Evolutionary conservation across 2,888 invertebrate genomes (phyloP).

Genomic region (Platynereis dumerilii): DNA sequence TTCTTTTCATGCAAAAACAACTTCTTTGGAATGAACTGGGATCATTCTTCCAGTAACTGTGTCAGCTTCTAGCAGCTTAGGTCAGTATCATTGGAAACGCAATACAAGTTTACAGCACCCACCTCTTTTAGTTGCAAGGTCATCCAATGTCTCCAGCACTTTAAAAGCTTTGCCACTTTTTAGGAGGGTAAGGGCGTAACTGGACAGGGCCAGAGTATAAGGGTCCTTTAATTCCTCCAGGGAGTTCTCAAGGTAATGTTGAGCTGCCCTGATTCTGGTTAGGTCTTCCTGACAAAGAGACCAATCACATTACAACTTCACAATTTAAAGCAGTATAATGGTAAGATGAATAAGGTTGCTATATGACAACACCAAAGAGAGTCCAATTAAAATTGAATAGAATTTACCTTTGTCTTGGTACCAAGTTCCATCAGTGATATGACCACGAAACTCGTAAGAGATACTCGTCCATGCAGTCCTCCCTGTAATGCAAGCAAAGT

Average conservation of each 20-base stretch:
- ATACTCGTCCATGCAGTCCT: constrained; percentile 72
- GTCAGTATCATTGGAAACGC: too few species aligned
- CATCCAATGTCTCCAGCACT: constrained; percentile 21
- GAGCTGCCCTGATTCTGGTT: constrained; percentile 13
- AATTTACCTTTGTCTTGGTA: constrained; percentile 6
- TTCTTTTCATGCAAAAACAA: too few species aligned
- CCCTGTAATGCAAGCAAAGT: constrained; percentile 66
- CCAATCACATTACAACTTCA: too few species aligned
- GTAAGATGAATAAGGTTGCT: too few species aligned
- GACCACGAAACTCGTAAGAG: constrained; percentile 80
- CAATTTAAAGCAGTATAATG: too few species aligned
- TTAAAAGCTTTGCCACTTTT: constrained; percentile 18
- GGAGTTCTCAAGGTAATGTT: constrained; percentile 23
- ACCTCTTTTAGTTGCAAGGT: constrained; percentile 30
- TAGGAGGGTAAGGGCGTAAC: constrained; percentile 48
- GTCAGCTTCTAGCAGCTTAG: too few species aligned
- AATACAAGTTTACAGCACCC: neutral
- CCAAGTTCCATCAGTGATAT: constrained; percentile 73
- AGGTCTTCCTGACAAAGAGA: constrained; percentile 10
- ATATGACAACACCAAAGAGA: too few species aligned
- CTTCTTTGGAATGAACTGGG: too few species aligned
- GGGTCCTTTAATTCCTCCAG: constrained; percentile 26
- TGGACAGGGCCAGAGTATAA: constrained; percentile 48
- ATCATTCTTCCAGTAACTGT: too few species aligned
- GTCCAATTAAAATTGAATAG: neutral